A percentile compares a stretch with the other conserved stretches of the same genome.
Conservation (phyloP, 2,797 vertebrate genomes). For the Channallabes apus region DNA sequence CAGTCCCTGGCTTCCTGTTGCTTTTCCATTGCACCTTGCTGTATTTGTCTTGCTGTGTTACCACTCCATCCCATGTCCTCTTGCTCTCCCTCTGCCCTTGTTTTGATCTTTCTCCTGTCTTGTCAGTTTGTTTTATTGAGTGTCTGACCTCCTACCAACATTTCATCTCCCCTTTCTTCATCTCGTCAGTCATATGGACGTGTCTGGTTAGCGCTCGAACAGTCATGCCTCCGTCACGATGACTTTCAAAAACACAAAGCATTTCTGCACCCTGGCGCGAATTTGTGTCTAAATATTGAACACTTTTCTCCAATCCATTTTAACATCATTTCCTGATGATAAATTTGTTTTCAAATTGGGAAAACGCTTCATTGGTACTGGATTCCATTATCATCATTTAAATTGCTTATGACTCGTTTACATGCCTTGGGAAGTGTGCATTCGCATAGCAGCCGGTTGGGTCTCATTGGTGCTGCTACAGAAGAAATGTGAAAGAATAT, state of each 20-base stretch:
- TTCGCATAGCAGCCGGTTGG: background rate
- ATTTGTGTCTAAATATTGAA: background rate
- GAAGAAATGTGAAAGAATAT: constrained; percentile 10
- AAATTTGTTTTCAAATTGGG: constrained; percentile 21
- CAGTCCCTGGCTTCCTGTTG: constrained; percentile 6
- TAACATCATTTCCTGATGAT: constrained; percentile 36
- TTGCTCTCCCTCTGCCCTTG: constrained; percentile 9
- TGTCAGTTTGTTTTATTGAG: constrained; percentile 33
- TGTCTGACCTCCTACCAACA: constrained; percentile 33
- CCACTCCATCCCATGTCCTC: background rate
- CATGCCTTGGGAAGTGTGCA: background rate
- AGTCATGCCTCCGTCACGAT: background rate
- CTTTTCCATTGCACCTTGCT: constrained; percentile 20
- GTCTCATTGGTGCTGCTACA: background rate
- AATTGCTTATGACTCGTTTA: constrained; percentile 27
- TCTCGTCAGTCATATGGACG: constrained; percentile 4
- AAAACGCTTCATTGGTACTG: background rate
- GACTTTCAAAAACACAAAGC: background rate
- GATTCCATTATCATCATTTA: constrained; percentile 25
- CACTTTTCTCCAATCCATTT: constrained; percentile 8
- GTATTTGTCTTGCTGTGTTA: constrained; percentile 29
- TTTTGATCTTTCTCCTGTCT: constrained; percentile 14
- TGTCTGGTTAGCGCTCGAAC: background rate
- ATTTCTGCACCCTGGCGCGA: background rate
- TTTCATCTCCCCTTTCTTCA: constrained; percentile 12